phyloP scores from a whole-genome alignment of 92 coral and sea anemone genomes.

The Zoanthus sansibaricus region DNA sequence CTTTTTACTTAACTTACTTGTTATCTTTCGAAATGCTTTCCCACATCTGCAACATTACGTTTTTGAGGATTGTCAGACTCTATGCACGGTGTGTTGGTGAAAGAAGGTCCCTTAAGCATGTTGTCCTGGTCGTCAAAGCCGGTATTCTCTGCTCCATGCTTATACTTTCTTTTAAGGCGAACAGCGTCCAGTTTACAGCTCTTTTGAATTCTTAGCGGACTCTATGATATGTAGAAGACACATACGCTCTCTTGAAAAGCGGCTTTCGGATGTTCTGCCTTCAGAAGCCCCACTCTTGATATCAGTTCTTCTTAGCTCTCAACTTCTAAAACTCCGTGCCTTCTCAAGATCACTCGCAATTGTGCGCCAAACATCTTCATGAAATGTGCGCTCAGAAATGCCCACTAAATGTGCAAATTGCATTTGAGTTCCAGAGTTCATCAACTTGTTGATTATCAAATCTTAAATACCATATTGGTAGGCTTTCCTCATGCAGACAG shows the following conservation, averaged over 20 bases:
- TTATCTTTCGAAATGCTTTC: conserved; percentile 7
- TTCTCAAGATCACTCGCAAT: conserved; percentile 60
- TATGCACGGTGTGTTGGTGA: neutral
- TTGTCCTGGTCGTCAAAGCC: conserved; percentile 43
- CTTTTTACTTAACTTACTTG: conserved; percentile 2
- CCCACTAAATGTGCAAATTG: too few relatives aligned
- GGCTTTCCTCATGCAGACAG: too few relatives aligned
- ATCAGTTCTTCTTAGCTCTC: conserved; percentile 70
- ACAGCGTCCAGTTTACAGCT: neutral
- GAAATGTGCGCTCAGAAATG: conserved; percentile 41
- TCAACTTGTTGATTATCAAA: too few relatives aligned
- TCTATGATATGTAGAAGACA: conserved; percentile 32
- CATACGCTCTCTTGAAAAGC: conserved; percentile 67
- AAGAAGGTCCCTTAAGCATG: too few relatives aligned
- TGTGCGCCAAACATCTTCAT: conserved; percentile 63
- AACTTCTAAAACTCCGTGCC: conserved; percentile 53
- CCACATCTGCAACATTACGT: conserved; percentile 21
- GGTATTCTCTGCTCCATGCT: conserved; percentile 42
- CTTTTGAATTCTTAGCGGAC: conserved; percentile 10
- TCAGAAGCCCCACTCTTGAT: conserved; percentile 48
- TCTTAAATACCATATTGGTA: too few relatives aligned
- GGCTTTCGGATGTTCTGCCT: conserved; percentile 32
- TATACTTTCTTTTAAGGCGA: conserved; percentile 49
- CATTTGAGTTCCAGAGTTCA: too few relatives aligned
- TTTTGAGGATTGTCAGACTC: conserved; percentile 24